These are phyloP conservation scores for Azorinus chamasolen DNA, from an alignment of 2,888 invertebrate species.

Conservation along the genomic window DNA sequence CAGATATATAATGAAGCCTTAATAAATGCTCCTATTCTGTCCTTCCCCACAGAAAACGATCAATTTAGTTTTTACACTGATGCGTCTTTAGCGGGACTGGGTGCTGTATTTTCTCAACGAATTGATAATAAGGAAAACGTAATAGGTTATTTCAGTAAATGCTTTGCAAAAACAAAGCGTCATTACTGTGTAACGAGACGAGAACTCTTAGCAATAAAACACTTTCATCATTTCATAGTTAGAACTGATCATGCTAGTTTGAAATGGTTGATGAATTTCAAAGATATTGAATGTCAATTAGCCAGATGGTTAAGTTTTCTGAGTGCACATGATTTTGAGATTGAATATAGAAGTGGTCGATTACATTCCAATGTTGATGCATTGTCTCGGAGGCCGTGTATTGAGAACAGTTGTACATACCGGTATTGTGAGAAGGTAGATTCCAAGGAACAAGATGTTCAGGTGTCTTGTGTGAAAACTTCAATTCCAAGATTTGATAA, in stretches of 20 bases:
- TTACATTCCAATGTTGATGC: constrained; percentile 26
- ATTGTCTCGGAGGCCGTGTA: constrained; percentile 7
- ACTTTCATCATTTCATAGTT: constrained; percentile 7
- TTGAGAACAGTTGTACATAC: not conserved
- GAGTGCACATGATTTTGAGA: constrained; percentile 4
- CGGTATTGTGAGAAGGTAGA: constrained; percentile 13
- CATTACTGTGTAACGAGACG: constrained; percentile 13
- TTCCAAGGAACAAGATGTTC: no score
- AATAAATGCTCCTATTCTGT: constrained; percentile 11
- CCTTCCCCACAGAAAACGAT: constrained; percentile 19
- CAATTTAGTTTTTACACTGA: constrained; percentile 21
- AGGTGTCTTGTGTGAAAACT: no score
- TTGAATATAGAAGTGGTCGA: not conserved
- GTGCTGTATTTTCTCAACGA: constrained; percentile 19
- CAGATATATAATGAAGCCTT: no score
- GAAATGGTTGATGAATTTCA: constrained; percentile 16
- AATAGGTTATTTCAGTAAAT: constrained; percentile 19
- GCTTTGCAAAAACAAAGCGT: constrained; percentile 4
- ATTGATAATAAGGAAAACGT: constrained; percentile 23
- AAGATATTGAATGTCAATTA: constrained; percentile 14
- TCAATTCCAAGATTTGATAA: no score
- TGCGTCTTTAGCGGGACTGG: constrained; percentile 2
- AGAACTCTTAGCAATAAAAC: constrained; percentile 7
- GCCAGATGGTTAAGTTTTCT: constrained; percentile 12
- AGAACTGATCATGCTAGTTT: constrained; percentile 16